A percentile compares a stretch with the other conserved stretches of the same genome.
Conservation (phyloP, 92 coral and sea anemone species). For the Muricea muricata region DNA sequence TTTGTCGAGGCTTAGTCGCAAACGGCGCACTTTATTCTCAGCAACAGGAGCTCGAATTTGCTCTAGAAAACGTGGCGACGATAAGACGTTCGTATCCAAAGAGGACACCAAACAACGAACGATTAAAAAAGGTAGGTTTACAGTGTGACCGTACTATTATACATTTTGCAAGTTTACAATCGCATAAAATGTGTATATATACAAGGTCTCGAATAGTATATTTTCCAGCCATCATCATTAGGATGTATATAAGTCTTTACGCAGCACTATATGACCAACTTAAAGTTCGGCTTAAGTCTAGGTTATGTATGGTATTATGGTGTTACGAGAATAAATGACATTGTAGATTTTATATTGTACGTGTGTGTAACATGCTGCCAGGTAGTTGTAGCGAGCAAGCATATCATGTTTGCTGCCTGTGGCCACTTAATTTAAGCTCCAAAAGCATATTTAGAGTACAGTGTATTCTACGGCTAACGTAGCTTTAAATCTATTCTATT, state of each 20-base stretch:
- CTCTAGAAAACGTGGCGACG: constrained; percentile 31
- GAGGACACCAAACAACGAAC: constrained; percentile 7
- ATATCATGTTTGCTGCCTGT: neutral
- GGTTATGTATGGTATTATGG: neutral
- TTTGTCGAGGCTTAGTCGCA: constrained; percentile 38
- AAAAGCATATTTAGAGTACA: neutral
- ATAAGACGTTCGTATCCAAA: neutral
- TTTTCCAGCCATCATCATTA: neutral
- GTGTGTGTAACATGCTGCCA: neutral
- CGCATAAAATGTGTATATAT: no score
- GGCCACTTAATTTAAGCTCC: neutral
- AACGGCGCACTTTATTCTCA: constrained; percentile 11
- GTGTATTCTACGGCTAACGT: neutral
- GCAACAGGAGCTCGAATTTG: constrained; percentile 9
- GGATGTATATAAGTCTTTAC: neutral
- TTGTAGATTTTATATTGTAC: neutral
- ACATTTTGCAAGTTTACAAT: neutral
- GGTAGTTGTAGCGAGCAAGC: neutral
- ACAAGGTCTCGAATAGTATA: no score
- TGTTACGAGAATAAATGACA: neutral
- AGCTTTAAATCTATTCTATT: neutral
- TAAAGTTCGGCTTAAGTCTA: neutral
- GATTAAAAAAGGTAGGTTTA: constrained; percentile 18
- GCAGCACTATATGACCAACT: neutral
- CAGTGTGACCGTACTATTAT: neutral